Percentiles rank a stretch among this genome's conserved stretches.
Evolutionary conservation across 2,797 vertebrate genomes (phyloP).

Genomic region (Pantherophis vulpinus): DNA sequence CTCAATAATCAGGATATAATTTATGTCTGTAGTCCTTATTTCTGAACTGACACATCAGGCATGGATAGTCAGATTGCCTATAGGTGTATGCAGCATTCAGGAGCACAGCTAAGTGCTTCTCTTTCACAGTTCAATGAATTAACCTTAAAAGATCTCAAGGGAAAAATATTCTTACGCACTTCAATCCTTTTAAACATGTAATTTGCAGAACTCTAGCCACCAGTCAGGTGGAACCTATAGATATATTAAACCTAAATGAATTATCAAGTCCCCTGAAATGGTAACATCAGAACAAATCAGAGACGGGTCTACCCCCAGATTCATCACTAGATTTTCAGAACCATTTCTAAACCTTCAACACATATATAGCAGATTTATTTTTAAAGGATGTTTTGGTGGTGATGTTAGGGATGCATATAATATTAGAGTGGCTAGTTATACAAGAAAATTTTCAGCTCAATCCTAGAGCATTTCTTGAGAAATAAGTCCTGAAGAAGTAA

Average conservation of each 20-base stretch:
- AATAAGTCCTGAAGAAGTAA: background rate
- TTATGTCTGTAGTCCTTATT: background rate
- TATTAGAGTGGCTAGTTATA: background rate
- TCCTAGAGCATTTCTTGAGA: background rate
- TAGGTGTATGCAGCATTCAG: background rate
- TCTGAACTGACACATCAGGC: background rate
- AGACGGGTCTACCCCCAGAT: background rate
- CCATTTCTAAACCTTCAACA: background rate
- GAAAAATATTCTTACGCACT: background rate
- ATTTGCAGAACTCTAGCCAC: background rate
- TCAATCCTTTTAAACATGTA: background rate
- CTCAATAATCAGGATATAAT: background rate
- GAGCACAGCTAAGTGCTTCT: background rate
- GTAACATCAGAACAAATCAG: background rate
- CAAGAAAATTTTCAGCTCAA: background rate
- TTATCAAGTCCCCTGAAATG: background rate
- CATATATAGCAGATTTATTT: background rate
- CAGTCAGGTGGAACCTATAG: background rate
- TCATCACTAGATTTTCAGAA: background rate
- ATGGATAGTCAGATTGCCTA: background rate
- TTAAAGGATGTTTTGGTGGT: background rate
- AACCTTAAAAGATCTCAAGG: background rate
- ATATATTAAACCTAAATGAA: background rate
- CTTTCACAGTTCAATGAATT: background rate
- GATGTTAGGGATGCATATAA: background rate